A percentile compares a stretch with the other conserved stretches of the same genome.
Conservation (phyloP, 2,888 invertebrate species). For the Megastigmus dorsalis region DNA sequence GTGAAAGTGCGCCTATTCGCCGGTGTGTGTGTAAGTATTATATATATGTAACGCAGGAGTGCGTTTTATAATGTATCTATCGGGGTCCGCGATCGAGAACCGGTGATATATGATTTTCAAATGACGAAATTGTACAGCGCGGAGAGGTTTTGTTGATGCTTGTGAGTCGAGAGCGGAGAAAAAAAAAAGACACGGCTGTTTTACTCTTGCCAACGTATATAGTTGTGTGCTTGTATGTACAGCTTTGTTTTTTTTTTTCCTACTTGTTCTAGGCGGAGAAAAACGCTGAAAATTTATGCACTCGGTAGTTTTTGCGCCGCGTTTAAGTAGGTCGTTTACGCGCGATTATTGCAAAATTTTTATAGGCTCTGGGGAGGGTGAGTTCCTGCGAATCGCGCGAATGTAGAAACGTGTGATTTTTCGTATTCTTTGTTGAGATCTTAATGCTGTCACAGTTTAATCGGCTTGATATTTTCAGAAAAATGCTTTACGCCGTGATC, state of each 20-base stretch:
- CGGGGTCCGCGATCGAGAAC: slow-evolving; percentile 23
- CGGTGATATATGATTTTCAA: slow-evolving; percentile 44
- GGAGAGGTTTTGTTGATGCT: too few species aligned
- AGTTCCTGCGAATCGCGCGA: too few species aligned
- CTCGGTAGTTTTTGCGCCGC: not conserved
- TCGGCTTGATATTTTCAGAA: too few species aligned
- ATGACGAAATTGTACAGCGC: slow-evolving; percentile 47
- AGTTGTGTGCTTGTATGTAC: not conserved
- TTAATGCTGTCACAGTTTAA: too few species aligned
- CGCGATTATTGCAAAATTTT: not conserved
- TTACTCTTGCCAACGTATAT: slow-evolving; percentile 16
- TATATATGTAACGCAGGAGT: too few species aligned
- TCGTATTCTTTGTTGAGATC: too few species aligned
- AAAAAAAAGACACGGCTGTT: not conserved
- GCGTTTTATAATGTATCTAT: slow-evolving; percentile 32
- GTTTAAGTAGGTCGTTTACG: slow-evolving; percentile 13
- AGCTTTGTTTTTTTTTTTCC: not conserved
- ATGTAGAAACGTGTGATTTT: too few species aligned
- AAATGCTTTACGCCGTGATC: too few species aligned
- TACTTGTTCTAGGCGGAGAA: not conserved
- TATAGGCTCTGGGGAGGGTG: too few species aligned
- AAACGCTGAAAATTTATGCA: slow-evolving; percentile 11
- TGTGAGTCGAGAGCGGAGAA: not conserved
- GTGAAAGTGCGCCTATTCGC: slow-evolving; percentile 3
- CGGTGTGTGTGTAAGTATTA: too few species aligned